phyloP scores from a whole-genome alignment of 2,113 vertebrate genomes.

The Spermophilus dauricus region DNA sequence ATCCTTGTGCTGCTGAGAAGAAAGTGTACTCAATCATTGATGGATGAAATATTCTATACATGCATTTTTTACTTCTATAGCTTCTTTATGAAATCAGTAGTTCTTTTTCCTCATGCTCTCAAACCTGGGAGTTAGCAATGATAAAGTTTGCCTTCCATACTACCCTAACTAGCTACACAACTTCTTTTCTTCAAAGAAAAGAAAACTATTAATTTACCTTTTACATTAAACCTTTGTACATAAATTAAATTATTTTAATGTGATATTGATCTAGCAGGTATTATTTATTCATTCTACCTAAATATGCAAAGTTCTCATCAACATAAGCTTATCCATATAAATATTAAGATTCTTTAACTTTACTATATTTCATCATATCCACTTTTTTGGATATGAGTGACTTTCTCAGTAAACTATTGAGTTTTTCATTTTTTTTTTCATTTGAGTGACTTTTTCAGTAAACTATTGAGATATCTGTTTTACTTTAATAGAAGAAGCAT shows the following conservation, averaged over 20 bases:
- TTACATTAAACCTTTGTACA: neutral
- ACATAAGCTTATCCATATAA: neutral
- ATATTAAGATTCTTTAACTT: neutral
- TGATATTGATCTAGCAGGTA: neutral
- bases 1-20: too few relatives aligned
- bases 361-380: neutral
- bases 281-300: neutral
- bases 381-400: neutral
- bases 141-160: neutral
- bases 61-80: too few relatives aligned
- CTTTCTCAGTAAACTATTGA: conserved; percentile 25
- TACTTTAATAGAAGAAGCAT: neutral
- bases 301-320: neutral
- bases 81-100: too few relatives aligned
- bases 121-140: neutral
- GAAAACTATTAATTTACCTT: neutral
- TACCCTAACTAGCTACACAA: neutral
- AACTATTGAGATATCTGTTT: neutral
- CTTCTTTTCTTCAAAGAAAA: neutral
- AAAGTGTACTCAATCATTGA: too few relatives aligned
- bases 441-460: neutral
- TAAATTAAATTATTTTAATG: neutral
- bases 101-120: neutral
- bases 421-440: neutral
- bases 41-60: too few relatives aligned